Evolutionary conservation across 2,113 vertebrate genomes (phyloP), one percentile per base, ranked within the genome.

Genomic region (Clarias batrachus): DNA sequence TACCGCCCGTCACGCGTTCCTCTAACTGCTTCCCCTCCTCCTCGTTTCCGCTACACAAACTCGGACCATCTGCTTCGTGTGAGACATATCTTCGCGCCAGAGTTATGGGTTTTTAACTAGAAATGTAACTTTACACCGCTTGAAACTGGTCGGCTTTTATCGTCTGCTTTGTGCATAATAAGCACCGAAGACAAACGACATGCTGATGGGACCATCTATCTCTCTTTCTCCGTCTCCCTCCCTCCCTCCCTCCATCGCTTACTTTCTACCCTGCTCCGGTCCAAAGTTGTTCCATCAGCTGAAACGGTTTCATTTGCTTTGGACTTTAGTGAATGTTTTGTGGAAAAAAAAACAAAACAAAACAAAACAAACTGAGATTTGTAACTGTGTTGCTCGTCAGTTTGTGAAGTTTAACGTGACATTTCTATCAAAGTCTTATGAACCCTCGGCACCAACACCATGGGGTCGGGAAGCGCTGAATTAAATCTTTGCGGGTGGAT

Each of bases 201-300:
- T 68, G 27, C 41, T 63, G 57, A 83, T 62, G 27, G 37, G 33
- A 56, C 60, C 33, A n/a, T 41, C 21, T 13, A 16, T 85, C 56
- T 48, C 41, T 73, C 56, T 23, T 4, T 21, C 68, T 57, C 56
- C 33, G n/a, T n/a, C n/a, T 3, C 56, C 33, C n/a, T 73, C 66
- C 30, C 27, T 85, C 33, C 71, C 82, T 27, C 23, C 23, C 76
- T 85, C 81, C 90, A 90, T 90, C 89, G 2, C 21, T 25, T 41
- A 0, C 87, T 83, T 6, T 54, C 41, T 54, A 1, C 70, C 54
- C 52, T 21, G 8, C 17, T 33, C 66, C 14, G n/a, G n/a, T 66
- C 63, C 27, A 33, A 68, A 68, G 6, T 27, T 17, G 9, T 19
- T 37, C 25, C n/a, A 25, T 25, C 73, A 54, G 48, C 48, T 54